Percentiles rank a stretch among this genome's conserved stretches.
phyloP scores from a whole-genome alignment of 2,797 vertebrate genomes.

The Triplophysa yarkandensis region DNA sequence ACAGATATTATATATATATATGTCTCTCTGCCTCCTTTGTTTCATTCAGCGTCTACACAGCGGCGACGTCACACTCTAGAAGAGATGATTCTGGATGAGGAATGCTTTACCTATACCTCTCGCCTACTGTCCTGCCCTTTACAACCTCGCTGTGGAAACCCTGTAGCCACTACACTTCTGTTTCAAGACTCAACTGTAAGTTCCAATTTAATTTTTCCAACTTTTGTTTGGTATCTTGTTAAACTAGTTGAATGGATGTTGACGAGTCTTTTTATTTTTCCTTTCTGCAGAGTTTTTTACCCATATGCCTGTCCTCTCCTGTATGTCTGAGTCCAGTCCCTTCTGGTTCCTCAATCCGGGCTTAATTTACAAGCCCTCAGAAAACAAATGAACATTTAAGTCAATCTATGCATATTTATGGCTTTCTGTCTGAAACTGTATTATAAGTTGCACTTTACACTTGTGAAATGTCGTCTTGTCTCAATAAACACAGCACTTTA shows the following conservation, averaged over 20 bases:
- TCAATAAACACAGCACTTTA: not conserved
- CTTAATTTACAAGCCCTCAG: constrained; percentile 7
- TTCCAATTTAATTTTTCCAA: not conserved
- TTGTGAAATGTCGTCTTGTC: not conserved
- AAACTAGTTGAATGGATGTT: not conserved
- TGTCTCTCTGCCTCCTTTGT: not conserved
- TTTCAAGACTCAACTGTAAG: constrained; percentile 74
- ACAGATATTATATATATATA: too few species aligned
- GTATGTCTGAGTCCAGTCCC: constrained; percentile 15
- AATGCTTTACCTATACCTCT: constrained; percentile 73
- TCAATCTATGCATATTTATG: constrained; percentile 4
- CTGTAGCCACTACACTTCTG: constrained; percentile 69
- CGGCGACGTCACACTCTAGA: constrained; percentile 66
- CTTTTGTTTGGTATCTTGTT: not conserved
- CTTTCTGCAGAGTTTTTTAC: constrained; percentile 73
- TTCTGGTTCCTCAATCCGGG: constrained; percentile 17
- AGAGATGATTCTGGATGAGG: constrained; percentile 74
- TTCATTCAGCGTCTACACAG: constrained; percentile 52
- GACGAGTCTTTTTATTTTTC: constrained; percentile 38
- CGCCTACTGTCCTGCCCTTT: constrained; percentile 41
- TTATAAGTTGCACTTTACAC: constrained; percentile 23
- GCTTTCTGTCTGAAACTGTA: constrained; percentile 6
- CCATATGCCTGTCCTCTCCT: constrained; percentile 59
- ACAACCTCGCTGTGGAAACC: constrained; percentile 72
- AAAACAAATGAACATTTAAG: not conserved